phyloP scores from a whole-genome alignment of 2,113 vertebrate genomes.

The Oriolus oriolus region DNA sequence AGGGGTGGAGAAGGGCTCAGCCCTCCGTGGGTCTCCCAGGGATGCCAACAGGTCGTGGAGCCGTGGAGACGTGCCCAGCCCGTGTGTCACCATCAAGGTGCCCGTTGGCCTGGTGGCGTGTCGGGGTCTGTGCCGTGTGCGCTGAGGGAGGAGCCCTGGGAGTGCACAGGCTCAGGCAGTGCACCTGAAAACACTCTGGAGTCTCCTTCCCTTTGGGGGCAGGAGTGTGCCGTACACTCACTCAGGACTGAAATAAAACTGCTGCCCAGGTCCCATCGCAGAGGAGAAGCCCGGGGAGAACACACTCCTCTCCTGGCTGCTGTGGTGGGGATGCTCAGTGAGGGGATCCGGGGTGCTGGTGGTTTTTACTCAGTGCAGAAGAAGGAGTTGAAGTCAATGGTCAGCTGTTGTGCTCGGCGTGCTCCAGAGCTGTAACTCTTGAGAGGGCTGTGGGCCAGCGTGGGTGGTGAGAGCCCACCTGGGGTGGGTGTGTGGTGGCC shows the following conservation, averaged over 20 bases:
- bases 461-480: background rate
- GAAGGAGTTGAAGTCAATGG: background rate
- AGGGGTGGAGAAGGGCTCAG: background rate
- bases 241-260: background rate
- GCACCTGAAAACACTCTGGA: fast-evolving
- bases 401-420: fast-evolving
- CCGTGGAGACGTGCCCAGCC: fast-evolving
- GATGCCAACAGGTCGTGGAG: fast-evolving
- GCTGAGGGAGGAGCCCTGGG: background rate
- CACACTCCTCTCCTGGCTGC: background rate
- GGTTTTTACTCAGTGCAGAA: background rate
- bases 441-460: fast-evolving
- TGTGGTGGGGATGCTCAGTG: background rate
- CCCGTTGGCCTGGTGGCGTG: fast-evolving
- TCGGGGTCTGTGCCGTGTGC: fast-evolving
- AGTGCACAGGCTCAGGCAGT: background rate
- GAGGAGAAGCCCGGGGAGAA: background rate
- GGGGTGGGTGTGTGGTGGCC: background rate
- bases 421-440: background rate
- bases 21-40: background rate
- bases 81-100: background rate
- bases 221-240: fast-evolving
- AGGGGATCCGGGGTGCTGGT: background rate
- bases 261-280: background rate
- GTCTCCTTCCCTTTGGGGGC: background rate